Evolutionary conservation across 2,113 vertebrate genomes (phyloP), one percentile per base, ranked within the genome.

Genomic region (Sinocyclocheilus rhinocerous): DNA sequence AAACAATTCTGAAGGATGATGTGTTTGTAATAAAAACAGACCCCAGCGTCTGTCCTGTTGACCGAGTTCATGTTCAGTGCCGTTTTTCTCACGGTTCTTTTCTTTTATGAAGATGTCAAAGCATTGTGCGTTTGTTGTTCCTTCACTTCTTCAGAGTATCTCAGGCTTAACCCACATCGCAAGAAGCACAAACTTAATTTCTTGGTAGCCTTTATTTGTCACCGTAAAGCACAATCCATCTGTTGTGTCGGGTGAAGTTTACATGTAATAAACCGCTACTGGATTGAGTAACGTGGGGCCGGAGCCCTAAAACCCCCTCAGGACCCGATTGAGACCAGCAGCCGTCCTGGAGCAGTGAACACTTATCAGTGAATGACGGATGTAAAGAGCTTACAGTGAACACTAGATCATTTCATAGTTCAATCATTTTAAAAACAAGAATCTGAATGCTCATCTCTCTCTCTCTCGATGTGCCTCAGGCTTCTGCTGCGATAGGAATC

Each of bases 401-500:
- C 69, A 72, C 33, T 39, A 39, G 18, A 72, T 39, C 16, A 39
- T 70, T 9, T 29, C 67, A 39, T 22, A 42, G 4, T 72, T 20
- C 69, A 22, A 12, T 12, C 8, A 39, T 33, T 20, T 55, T 11
- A 29, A 52, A 55, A 77, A 20, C 76, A 29, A 55, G 26, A 29
- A 18, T 77, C 1, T 55, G 20, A 72, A 33, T 11, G 26, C 29
- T 77, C 16, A 22, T 77, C 7, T 77, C 7, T 10, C 48, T 26
- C 7, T 7, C n/a, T 29, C 26, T 77, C 36, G 0, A 33, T 77
- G n/a, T 50, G 33, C 76, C 76, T 70, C 76, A 55, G 76, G 76
- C 77, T 85, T 57, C 79, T 3, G n/a, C 33, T 59, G 76, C 42
- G 18, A 72, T 59, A 42, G 26, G 65, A 57, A 80, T 85, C 48